Base-by-base conservation (phyloP, 2,113 vertebrate genomes). In the Hirundichthys speculiger region DNA sequence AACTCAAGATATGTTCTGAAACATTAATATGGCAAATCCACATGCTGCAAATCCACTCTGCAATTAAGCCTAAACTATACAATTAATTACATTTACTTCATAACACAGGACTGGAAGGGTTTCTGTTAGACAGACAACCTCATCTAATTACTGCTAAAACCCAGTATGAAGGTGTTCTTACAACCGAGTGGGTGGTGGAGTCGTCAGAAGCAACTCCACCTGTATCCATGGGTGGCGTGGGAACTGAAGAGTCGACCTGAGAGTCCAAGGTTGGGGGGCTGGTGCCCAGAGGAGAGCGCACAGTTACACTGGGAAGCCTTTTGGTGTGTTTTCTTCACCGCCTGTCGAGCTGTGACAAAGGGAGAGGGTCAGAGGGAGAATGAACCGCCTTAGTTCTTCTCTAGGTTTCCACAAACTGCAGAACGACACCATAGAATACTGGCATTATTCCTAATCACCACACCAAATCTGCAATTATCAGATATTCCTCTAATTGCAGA, bases 301-400 rank as follows among this genome's bases (percentile, higher is more conserved):
- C 95, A 48, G 96, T 94, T 55, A 98, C 92, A 54, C 95, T 95
- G 0, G 95, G 93, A 21, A 95, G 81, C 40, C 96, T 94, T 68
- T 98, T 95, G 0, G 96, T n/a, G 96, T 0, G 96, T 94, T 88
- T 97, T 99, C 89, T 98, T 99, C 70, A 95, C 88, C 47, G 94
- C 96, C 90, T 96, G 98, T 34, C 96, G 98, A 87, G 94, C 98
- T 99, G 87, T 1, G 80, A 91, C 62, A 43, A 14, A 74, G 2
- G 58, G 5, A 53, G 20, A 16, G 8, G 15, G 24, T 5, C 49
- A 73, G 34, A 69, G 13, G 5, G 1, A 34, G 43, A 41, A 43
- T 13, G 3, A 53, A 21, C 46, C 2, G 2, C 21, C 2, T 43
- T 18, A 18, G 8, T 19, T 41, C 12, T 18, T 2, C 8, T 16